Evolutionary conservation across 2,797 vertebrate species (phyloP).

Genomic region (Myotis planiceps): DNA sequence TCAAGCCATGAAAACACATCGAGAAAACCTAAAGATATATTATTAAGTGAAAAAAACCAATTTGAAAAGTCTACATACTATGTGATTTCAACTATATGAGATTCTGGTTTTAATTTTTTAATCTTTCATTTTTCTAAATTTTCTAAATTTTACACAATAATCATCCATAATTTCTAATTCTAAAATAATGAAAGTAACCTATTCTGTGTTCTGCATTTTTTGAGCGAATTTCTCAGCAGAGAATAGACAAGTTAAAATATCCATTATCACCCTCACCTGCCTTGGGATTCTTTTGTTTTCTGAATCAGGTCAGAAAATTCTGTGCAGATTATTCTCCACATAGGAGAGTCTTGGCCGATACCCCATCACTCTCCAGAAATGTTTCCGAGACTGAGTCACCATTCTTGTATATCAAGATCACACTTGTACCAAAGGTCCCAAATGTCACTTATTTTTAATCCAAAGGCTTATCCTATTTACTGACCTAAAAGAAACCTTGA

Average conservation of each 20-base stretch:
- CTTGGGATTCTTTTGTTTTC: background rate
- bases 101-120: slow-evolving; percentile 39
- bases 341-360: background rate
- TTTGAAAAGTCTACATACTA: background rate
- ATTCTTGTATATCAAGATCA: background rate
- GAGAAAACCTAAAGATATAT: background rate
- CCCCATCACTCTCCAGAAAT: background rate
- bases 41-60: background rate
- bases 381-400: background rate
- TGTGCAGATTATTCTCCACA: background rate
- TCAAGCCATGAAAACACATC: background rate
- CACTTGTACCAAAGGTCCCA: background rate
- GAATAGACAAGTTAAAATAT: background rate
- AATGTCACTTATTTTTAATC: background rate
- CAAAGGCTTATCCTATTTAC: background rate
- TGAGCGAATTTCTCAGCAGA: background rate
- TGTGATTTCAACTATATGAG: background rate
- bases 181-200: background rate
- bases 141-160: background rate
- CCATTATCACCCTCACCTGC: background rate
- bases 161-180: background rate
- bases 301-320: background rate
- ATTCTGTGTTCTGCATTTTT: background rate
- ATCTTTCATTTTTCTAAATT: slow-evolving; percentile 28
- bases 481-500: background rate